Evolutionary conservation across 2,888 invertebrate species (phyloP), one percentile per base, ranked within the genome.

Genomic region (Ophioninae sp.): DNA sequence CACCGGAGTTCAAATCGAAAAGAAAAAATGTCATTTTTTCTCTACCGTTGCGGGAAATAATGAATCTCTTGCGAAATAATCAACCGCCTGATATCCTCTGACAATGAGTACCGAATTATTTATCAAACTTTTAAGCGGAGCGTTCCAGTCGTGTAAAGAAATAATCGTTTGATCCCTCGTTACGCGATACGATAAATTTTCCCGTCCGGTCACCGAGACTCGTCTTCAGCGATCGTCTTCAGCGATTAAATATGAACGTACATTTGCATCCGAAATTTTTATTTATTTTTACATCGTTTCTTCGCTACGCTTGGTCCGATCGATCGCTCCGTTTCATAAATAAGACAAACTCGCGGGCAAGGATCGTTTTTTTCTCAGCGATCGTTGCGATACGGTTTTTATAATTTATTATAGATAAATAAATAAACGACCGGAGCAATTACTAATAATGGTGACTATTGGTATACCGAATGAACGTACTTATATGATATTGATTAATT

Each of bases 1-100:
- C 86, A 85, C 50, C 79, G 56, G 86, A 86, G 86, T 85, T 86
- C 85, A 84, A 86, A 85, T 72, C 82, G 85, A 72, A 81, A 83
- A 77, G 83, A 73, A 78, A 83, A 83, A 39, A 67, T 39, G n/a
- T 67, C 37, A 37, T 67, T n/a, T 7, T 39, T 41, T 67, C 41
- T 67, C 39, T 41, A 17, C 37, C 64, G 37, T 1, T 21, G 17
- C 8, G 41, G 39, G n/a, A 67, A 67, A 39, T 13, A 67, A 39
- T 13, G 20, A 64, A 59, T 8, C 17, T 13, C 50, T 50, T 10
- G 50, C 13, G 17, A 50, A 50, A 50, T 50, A 44, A 44, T 13
- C 50, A 17, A 44, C 13, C 5, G 17, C 50, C 50, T 6, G 17
- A 17, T 50, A 50, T 50, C 50, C 17, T 17, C 50, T 50, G 17